Conservation (phyloP, 2,113 vertebrate genomes). For the Dromiciops gliroides region DNA sequence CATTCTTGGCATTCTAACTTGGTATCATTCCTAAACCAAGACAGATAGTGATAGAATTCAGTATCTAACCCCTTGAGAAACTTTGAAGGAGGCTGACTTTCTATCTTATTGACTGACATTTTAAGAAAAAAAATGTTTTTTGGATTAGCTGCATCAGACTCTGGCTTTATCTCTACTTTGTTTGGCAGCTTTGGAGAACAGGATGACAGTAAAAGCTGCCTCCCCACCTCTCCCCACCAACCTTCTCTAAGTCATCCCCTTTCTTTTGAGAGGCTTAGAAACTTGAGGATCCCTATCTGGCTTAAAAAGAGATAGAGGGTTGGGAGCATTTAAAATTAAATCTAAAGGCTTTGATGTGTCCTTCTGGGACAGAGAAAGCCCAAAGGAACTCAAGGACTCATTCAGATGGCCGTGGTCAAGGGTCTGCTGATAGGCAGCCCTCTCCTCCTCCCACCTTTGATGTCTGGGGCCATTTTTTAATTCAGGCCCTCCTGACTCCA, state of each 20-base stretch:
- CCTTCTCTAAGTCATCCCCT: neutral
- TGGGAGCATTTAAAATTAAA: neutral
- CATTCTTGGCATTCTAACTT: neutral
- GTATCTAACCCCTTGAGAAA: neutral
- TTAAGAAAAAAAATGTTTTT: neutral
- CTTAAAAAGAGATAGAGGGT: neutral
- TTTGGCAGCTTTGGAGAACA: neutral
- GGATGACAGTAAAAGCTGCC: neutral
- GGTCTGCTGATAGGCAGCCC: neutral
- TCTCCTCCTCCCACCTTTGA: neutral
- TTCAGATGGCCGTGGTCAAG: neutral
- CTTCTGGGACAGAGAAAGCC: neutral
- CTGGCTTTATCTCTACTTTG: neutral
- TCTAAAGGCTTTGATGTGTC: neutral
- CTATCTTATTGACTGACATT: neutral
- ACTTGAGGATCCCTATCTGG: neutral
- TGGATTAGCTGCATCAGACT: neutral
- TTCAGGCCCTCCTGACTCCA: too few relatives aligned
- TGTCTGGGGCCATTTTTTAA: too few relatives aligned
- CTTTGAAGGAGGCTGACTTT: neutral
- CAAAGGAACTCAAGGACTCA: neutral
- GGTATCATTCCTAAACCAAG: neutral
- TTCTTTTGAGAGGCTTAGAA: neutral
- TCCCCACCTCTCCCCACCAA: too few relatives aligned
- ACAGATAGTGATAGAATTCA: neutral